Conservation (phyloP, 2,113 vertebrate species). For the Pao palembangensis region DNA sequence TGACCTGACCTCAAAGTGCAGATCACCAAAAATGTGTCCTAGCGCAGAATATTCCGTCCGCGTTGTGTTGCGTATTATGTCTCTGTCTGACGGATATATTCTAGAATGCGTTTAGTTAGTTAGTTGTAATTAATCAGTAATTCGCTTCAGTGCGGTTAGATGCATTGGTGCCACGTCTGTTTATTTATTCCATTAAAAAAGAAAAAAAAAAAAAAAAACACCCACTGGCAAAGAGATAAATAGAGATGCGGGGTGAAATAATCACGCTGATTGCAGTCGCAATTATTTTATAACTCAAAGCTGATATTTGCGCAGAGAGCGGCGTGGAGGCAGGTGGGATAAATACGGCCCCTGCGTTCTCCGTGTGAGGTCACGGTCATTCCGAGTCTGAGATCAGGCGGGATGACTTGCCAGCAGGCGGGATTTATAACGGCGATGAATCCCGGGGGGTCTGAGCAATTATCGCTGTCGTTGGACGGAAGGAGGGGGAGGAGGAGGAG, state of each 20-base stretch:
- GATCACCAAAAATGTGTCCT: too few species aligned
- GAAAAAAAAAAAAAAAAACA: too few species aligned
- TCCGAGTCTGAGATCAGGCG: background rate
- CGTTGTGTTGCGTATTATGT: too few species aligned
- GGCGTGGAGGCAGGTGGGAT: constrained; percentile 23
- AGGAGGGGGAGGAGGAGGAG: constrained; percentile 4
- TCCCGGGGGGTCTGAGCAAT: constrained; percentile 70
- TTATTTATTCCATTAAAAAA: too few species aligned
- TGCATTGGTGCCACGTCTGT: constrained; percentile 17
- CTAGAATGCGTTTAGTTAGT: constrained; percentile 1
- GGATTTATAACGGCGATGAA: constrained; percentile 70
- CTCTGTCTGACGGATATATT: background rate
- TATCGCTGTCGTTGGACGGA: constrained; percentile 67
- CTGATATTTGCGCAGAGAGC: constrained; percentile 8
- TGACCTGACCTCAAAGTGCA: too few species aligned
- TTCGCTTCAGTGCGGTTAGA: constrained; percentile 15
- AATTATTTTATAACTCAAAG: constrained; percentile 42
- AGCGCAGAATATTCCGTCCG: too few species aligned
- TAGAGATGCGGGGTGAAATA: background rate
- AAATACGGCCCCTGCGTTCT: constrained; percentile 43
- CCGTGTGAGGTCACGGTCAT: constrained; percentile 34
- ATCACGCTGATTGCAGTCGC: constrained; percentile 29
- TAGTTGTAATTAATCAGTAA: constrained; percentile 26
- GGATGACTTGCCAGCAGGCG: constrained; percentile 61
- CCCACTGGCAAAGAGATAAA: too few species aligned